Base-by-base conservation (phyloP, 2,888 invertebrate species). In the Sympetrum striolatum region DNA sequence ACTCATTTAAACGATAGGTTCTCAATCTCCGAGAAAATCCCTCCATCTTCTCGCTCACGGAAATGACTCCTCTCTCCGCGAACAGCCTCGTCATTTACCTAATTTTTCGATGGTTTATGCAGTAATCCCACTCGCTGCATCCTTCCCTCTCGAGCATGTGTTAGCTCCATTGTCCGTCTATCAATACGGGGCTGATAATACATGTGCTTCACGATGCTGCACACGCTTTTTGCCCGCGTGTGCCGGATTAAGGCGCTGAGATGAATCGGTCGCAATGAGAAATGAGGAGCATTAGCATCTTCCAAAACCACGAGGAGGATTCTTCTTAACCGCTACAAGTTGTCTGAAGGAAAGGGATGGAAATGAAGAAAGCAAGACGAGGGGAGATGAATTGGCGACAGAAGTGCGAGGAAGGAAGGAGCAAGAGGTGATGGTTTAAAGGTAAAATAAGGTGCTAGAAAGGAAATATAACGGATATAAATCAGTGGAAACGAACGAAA, bases 191-290 rank as follows among this genome's bases (percentile, higher is more conserved):
- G 8, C 12, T 73, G 31, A 73, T 73, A 25, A 73, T 18, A 73
- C 73, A 73, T 73, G 2, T 31, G 25, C 73, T 4, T 5, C 14
- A 25, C 73, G 73, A 12, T 73, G n/a, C 18, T 60, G 60, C 60
- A 60, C n/a, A 31, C 12, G 15, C 2, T 15, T 86, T 86, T 86
- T 60, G 31, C 35, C 37, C n/a, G 53, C 86, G 86, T 60, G 58
- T 58, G 58, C 12, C 86, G 86, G 60, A 86, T 86, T 86, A 86
- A 86, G 60, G 58, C 35, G 35, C 60, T 58, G 73, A 58, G 86
- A 86, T 60, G 37, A 60, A 86, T 86, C 86, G 86, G 86, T 60
- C 60, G 60, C 86, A 86, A 86, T 60, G 86, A 86, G 58, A 82
- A 86, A 86, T 86, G 86, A 86, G 58, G 35, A 60, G 60, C 37